These are phyloP conservation scores for Sander vitreus DNA, from an alignment of 2,113 vertebrate genomes.

Conservation along the genomic window DNA sequence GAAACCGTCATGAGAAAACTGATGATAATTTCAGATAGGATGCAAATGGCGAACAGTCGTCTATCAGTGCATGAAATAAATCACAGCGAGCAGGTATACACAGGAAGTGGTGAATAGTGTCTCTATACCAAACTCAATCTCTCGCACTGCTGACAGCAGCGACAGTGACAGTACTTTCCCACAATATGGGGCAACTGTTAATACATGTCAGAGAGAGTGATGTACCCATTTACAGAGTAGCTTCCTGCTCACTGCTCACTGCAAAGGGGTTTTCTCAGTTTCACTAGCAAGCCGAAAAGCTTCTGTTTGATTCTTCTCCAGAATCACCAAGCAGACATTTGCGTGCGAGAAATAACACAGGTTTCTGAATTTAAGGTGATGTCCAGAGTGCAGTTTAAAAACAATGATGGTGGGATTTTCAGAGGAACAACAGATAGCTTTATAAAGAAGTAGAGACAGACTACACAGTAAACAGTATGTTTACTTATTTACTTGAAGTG, in stretches of 20 bases:
- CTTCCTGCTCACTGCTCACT: slow-evolving; percentile 48
- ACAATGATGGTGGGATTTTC: not conserved
- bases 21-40: slow-evolving; percentile 26
- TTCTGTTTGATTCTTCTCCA: slow-evolving; percentile 30
- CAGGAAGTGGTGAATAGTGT: slow-evolving; percentile 76
- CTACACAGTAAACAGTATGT: not conserved
- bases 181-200: slow-evolving; percentile 40
- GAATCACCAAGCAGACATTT: slow-evolving; percentile 8
- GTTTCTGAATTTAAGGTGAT: not conserved
- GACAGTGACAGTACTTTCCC: slow-evolving; percentile 49
- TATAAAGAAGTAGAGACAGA: not conserved
- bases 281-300: slow-evolving; percentile 9
- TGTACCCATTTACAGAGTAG: slow-evolving; percentile 1
- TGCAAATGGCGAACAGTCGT: slow-evolving; percentile 35
- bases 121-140: slow-evolving; percentile 22
- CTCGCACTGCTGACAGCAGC: not conserved
- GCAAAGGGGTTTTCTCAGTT: slow-evolving; percentile 71
- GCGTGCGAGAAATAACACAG: not conserved
- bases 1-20: not conserved
- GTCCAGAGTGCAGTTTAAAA: not conserved
- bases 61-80: slow-evolving; percentile 65
- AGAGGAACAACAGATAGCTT: not conserved
- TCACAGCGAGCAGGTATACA: slow-evolving; percentile 66
- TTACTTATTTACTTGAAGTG: not conserved
- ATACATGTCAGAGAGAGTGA: slow-evolving; percentile 1